Percentiles rank a stretch among this genome's conserved stretches.
phyloP scores from a whole-genome alignment of 2,888 invertebrate species.

The Octonoba sinensis region DNA sequence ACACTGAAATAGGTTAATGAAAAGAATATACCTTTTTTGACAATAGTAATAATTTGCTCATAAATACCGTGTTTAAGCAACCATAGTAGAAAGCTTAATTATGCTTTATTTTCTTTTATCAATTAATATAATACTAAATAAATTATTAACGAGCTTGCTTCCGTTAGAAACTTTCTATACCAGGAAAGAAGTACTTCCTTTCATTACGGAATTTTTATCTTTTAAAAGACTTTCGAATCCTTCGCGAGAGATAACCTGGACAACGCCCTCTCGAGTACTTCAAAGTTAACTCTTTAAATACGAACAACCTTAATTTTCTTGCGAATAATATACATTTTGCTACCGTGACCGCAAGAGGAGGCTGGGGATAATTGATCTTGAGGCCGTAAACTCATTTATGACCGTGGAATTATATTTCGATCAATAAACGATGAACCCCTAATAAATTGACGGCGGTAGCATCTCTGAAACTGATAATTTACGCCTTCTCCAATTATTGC shows the following conservation, averaged over 20 bases:
- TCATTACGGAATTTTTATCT: too few species aligned
- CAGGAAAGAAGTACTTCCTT: too few species aligned
- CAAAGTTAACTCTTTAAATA: conserved; percentile 1
- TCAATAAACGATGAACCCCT: conserved; percentile 9
- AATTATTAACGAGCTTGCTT: background rate
- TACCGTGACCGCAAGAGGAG: conserved; percentile 1
- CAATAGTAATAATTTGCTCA: too few species aligned
- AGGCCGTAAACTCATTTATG: conserved; percentile 10
- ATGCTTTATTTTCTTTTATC: too few species aligned
- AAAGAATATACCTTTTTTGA: too few species aligned
- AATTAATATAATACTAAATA: too few species aligned
- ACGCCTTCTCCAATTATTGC: conserved; percentile 1
- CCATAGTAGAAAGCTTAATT: too few species aligned
- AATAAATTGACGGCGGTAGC: conserved; percentile 9
- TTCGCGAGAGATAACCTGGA: background rate
- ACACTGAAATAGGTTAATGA: too few species aligned
- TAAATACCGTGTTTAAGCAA: too few species aligned
- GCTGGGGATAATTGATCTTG: conserved; percentile 7
- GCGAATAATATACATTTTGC: conserved; percentile 6
- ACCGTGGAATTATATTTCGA: conserved; percentile 3
- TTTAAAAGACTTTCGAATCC: too few species aligned
- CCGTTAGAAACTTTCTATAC: background rate
- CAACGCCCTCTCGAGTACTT: background rate
- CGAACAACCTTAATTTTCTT: conserved; percentile 4
- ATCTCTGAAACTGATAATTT: conserved; percentile 5